These are phyloP conservation scores for Tyrannus savana DNA, from an alignment of 2,113 vertebrate species.

Conservation along the genomic window DNA sequence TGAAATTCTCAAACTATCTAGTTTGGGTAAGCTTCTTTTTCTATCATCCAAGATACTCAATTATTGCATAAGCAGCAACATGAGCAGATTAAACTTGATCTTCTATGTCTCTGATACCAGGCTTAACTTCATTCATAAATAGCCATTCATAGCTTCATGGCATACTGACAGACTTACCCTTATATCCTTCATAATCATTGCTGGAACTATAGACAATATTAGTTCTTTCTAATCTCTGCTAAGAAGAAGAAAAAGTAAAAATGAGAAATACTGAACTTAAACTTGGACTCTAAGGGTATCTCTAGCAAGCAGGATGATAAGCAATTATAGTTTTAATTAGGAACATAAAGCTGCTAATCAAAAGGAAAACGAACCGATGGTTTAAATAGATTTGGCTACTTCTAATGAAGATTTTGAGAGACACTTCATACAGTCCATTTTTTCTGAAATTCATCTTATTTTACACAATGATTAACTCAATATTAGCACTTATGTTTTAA, in stretches of 20 bases:
- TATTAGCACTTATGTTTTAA: not conserved
- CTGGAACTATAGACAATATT: not conserved
- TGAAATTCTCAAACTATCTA: not conserved
- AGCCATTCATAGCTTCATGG: not conserved
- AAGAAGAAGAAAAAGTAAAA: not conserved
- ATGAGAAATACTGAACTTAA: not conserved
- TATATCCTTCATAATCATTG: not conserved
- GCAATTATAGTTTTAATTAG: not conserved
- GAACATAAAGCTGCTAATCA: not conserved
- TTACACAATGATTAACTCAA: not conserved
- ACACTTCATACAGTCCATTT: not conserved
- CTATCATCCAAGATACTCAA: not conserved
- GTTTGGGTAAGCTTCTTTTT: not conserved
- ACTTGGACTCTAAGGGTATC: not conserved
- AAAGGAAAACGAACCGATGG: not conserved
- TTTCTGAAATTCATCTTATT: not conserved
- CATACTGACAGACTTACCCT: not conserved
- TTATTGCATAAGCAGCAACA: not conserved
- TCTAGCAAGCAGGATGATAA: not conserved
- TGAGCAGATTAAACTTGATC: not conserved
- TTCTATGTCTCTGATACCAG: not conserved
- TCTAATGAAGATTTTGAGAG: not conserved
- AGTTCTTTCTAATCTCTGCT: not conserved
- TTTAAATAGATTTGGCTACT: not conserved
- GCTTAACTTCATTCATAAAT: not conserved